Conservation (phyloP, 2,113 vertebrate species). For the Scalopus aquaticus region DNA sequence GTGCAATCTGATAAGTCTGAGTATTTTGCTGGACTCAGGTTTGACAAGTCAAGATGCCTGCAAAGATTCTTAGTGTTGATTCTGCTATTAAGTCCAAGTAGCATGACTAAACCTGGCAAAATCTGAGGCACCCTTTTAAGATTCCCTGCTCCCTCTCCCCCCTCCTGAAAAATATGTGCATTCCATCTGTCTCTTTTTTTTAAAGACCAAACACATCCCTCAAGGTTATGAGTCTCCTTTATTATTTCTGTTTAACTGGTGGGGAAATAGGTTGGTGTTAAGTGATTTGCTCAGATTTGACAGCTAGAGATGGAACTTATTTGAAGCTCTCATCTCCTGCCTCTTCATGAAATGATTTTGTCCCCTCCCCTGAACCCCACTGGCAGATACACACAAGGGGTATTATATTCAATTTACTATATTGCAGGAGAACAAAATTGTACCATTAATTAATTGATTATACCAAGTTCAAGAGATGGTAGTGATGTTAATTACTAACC, state of each 20-base stretch:
- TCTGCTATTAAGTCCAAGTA: constrained; percentile 43
- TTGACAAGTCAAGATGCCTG: constrained; percentile 34
- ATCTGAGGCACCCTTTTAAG: constrained; percentile 12
- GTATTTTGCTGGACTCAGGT: neutral
- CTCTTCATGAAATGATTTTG: constrained; percentile 13
- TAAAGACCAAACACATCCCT: constrained; percentile 38
- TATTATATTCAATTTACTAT: constrained; percentile 59
- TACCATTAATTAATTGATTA: constrained; percentile 60
- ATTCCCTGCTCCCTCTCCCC: neutral
- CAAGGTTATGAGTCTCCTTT: constrained; percentile 45
- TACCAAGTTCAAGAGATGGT: constrained; percentile 53
- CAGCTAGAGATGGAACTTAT: neutral
- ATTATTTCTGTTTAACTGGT: constrained; percentile 28
- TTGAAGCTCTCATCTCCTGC: neutral
- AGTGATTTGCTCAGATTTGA: constrained; percentile 58
- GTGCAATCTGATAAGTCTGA: constrained; percentile 46
- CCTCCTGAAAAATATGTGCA: neutral
- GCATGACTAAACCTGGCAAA: constrained; percentile 32
- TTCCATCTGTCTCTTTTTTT: constrained; percentile 53
- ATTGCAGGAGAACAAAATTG: constrained; percentile 47
- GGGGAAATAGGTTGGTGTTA: constrained; percentile 26
- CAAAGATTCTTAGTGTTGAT: constrained; percentile 49
- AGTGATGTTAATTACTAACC: constrained; percentile 55
- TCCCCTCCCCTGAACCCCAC: no score
- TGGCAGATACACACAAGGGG: neutral